Evolutionary conservation across 2,113 vertebrate species (phyloP), one percentile per base, ranked within the genome.

Genomic region (Mixornis gularis): DNA sequence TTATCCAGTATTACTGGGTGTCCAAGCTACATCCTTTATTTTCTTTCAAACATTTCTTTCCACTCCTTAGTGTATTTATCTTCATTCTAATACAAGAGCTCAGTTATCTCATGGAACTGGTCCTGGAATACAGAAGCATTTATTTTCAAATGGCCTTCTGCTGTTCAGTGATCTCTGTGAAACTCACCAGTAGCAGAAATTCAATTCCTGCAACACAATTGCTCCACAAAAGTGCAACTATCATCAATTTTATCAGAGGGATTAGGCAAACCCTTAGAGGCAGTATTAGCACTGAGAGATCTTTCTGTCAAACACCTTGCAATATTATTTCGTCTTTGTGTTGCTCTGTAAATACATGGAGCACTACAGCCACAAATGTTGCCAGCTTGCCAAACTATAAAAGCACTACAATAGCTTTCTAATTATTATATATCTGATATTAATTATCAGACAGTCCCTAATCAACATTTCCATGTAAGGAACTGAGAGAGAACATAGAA

Each of bases 111-210:
- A 71, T 64, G 56, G 72, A 82, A 84, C 38, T 49, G 9, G 25
- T 86, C 22, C 48, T 60, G 30, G 20, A 90, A 78, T 84, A 86
- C 3, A 90, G 43, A 93, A 59, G 60, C 19, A 81, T 95, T 86
- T 73, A 30, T 93, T 94, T 93, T 78, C 76, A 70, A 71, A 86
- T 49, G 27, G 40, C 25, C 26, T 88, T 90, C 87, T 77, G 48
- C 56, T 78, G 64, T 88, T 95, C 79, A 86, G 77, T 78, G 72
- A 86, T 56, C 79, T 90, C 52, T 64, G 30, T 74, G 62, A 92
- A 95, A 80, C 17, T 80, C 92, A 63, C 30, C 13, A 38, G 51
- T 51, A 20, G 8, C 13, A 44, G 79, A 80, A 90, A 88, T 84
- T 83, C 79, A 83, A 85, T 94, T 86, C n/a, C 17, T 64, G 29